Conservation (phyloP, 2,888 invertebrate species). For the Allacma fusca region DNA sequence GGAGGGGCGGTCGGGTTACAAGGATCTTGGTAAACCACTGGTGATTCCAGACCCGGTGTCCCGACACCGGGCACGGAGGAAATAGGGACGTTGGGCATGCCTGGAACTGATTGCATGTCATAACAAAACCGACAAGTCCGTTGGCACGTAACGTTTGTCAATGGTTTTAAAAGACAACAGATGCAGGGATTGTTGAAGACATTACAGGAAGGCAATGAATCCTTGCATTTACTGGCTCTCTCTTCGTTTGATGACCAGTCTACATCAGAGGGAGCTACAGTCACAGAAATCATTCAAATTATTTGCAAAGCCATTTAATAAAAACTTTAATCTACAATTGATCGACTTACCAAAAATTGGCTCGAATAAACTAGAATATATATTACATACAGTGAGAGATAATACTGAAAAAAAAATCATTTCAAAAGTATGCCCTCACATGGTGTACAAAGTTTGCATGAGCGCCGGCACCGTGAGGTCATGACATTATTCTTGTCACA, state of each 20-base stretch:
- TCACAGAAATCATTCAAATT: not conserved
- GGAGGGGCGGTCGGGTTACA: constrained; percentile 26
- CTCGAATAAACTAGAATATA: too few species aligned
- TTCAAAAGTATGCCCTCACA: not conserved
- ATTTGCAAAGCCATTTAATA: not conserved
- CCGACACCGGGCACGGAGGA: not conserved
- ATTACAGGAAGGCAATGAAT: constrained; percentile 10
- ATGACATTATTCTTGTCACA: not conserved
- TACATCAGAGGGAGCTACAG: not conserved
- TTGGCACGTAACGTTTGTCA: constrained; percentile 29
- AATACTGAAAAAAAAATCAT: too few species aligned
- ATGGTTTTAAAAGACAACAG: constrained; percentile 24
- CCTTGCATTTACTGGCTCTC: constrained; percentile 21
- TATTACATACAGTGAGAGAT: not conserved
- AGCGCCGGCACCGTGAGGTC: not conserved
- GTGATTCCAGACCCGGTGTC: not conserved
- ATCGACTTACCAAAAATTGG: too few species aligned
- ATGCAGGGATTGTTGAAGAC: constrained; percentile 17
- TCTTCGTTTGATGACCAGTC: not conserved
- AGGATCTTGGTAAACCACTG: constrained; percentile 25
- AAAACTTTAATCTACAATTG: too few species aligned
- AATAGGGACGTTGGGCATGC: not conserved
- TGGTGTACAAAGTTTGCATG: not conserved
- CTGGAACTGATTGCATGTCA: constrained; percentile 21
- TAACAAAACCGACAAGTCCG: constrained; percentile 26